Percentiles rank a stretch among this genome's conserved stretches.
These are phyloP conservation scores for Drosophila nigritarsus DNA, from an alignment of 2,888 invertebrate species.

Conservation along the genomic window DNA sequence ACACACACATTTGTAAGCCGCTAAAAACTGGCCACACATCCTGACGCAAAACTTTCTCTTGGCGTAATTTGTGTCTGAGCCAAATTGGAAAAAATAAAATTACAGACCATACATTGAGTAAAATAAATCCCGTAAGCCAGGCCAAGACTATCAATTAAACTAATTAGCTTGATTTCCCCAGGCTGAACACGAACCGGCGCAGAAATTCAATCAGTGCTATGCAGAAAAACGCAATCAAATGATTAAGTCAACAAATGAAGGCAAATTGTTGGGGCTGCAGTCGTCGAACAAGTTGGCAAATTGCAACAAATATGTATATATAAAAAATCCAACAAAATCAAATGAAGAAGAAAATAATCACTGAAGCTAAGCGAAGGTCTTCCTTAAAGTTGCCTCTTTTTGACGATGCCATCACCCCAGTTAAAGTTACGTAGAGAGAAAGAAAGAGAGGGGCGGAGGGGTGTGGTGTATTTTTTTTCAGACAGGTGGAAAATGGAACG, in stretches of 20 bases:
- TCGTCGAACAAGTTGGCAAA: conserved; percentile 32
- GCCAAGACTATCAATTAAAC: conserved; percentile 78
- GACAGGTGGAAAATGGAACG: conserved; percentile 27
- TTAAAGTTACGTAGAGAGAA: neutral
- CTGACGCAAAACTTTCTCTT: conserved; percentile 50
- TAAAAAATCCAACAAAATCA: conserved; percentile 12
- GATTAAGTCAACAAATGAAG: conserved; percentile 80
- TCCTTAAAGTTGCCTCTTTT: conserved; percentile 51
- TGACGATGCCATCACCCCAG: conserved; percentile 2
- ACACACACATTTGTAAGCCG: neutral
- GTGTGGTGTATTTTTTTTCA: conserved; percentile 4
- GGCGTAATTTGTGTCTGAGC: conserved; percentile 33
- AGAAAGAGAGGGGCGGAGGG: neutral
- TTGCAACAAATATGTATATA: conserved; percentile 11
- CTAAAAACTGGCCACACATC: conserved; percentile 28
- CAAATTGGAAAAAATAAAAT: conserved; percentile 8
- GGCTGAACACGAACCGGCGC: conserved; percentile 45
- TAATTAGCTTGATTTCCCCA: conserved; percentile 72
- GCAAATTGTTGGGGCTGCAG: conserved; percentile 69
- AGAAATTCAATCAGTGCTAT: conserved; percentile 78
- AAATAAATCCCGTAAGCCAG: conserved; percentile 34
- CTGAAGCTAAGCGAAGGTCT: conserved; percentile 26
- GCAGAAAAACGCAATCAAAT: conserved; percentile 80
- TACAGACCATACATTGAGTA: conserved; percentile 4
- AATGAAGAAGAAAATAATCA: conserved; percentile 27